Evolutionary conservation across 2,113 vertebrate genomes (phyloP).

Genomic region (Scomber japonicus): DNA sequence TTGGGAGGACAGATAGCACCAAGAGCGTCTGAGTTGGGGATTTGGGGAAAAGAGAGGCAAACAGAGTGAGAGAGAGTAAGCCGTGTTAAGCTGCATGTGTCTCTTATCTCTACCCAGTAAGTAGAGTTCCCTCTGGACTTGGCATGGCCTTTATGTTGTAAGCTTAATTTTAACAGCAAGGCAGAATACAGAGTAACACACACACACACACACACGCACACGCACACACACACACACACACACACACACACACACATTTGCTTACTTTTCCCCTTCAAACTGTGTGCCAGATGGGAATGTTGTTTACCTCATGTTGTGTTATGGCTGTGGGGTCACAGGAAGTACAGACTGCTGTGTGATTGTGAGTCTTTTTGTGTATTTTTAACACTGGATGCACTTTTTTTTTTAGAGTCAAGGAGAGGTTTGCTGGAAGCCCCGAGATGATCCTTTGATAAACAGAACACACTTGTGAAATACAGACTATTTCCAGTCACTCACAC

Average conservation of each 20-base stretch:
- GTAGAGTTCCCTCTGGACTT: conserved; percentile 24
- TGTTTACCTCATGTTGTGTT: conserved; percentile 20
- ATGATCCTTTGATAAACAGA: no score
- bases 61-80: not conserved
- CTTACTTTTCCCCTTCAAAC: not conserved
- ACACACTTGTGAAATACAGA: no score
- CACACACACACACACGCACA: not conserved
- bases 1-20: not conserved
- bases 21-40: not conserved
- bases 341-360: not conserved
- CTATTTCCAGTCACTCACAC: no score
- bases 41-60: not conserved
- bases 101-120: conserved; percentile 26
- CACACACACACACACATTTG: not conserved
- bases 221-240: not conserved
- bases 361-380: not conserved
- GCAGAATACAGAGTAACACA: conserved; percentile 25
- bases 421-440: no score
- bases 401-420: not conserved
- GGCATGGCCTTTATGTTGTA: not conserved
- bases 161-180: conserved; percentile 27
- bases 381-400: not conserved
- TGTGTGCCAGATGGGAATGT: conserved; percentile 17
- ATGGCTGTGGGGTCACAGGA: not conserved
- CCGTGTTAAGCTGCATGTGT: conserved; percentile 33